phyloP scores from a whole-genome alignment of 2,888 invertebrate species.

The Drosophila setosimentum region DNA sequence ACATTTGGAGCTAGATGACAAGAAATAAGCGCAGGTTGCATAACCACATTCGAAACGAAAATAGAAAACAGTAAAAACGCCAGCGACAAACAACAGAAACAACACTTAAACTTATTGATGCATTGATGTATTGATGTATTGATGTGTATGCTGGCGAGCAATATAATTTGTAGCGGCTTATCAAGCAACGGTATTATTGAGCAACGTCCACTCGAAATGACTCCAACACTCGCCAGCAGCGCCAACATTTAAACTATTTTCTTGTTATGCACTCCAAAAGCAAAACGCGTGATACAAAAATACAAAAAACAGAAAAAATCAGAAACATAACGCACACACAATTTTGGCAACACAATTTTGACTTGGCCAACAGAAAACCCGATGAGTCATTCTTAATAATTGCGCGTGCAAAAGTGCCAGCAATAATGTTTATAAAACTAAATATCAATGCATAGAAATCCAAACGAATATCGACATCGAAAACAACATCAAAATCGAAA shows the following conservation, averaged over 20 bases:
- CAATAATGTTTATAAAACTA: constrained; percentile 64
- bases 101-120: constrained; percentile 47
- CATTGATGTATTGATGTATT: constrained; percentile 37
- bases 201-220: constrained; percentile 75
- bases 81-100: constrained; percentile 31
- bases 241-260: constrained; percentile 74
- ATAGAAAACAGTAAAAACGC: constrained; percentile 66
- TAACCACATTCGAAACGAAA: constrained; percentile 72
- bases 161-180: constrained; percentile 81
- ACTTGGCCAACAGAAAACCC: constrained; percentile 65
- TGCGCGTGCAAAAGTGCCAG: constrained; percentile 66
- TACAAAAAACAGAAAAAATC: neutral
- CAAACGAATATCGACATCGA: constrained; percentile 22
- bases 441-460: constrained; percentile 57
- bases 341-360: constrained; percentile 64
- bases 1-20: constrained; percentile 53
- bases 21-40: constrained; percentile 67
- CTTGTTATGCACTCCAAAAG: constrained; percentile 75
- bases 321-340: constrained; percentile 9
- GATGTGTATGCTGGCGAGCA: constrained; percentile 40
- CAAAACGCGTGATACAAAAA: constrained; percentile 47
- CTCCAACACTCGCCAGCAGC: constrained; percentile 63
- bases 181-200: constrained; percentile 78
- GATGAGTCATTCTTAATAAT: constrained; percentile 78
- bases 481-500: constrained; percentile 23